These are phyloP conservation scores for Acanthis flammea DNA, from an alignment of 2,797 vertebrate species.

Conservation along the genomic window DNA sequence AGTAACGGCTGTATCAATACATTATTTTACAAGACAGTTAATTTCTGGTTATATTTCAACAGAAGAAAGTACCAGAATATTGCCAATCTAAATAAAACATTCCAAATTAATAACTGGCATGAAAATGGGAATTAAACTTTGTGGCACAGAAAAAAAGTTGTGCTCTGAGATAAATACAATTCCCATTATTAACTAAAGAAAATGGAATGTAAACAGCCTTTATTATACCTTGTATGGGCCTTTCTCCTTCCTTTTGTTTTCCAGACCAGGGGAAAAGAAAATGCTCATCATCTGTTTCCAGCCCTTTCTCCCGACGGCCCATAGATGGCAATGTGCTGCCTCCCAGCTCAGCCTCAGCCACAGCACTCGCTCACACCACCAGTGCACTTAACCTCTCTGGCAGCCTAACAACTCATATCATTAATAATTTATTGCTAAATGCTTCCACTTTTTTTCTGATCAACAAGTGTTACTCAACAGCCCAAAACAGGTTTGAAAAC, in stretches of 20 bases:
- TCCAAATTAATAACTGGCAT: background rate
- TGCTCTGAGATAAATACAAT: background rate
- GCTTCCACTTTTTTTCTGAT: background rate
- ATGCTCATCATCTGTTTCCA: background rate
- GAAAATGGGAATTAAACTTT: background rate
- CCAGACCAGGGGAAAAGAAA: background rate
- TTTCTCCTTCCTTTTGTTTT: background rate
- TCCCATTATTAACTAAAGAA: background rate
- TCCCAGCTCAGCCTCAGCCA: background rate
- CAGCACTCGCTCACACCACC: background rate
- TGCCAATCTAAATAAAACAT: background rate
- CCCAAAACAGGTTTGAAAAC: background rate
- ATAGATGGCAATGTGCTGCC: conserved; percentile 60
- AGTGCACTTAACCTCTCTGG: background rate
- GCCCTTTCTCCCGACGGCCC: background rate
- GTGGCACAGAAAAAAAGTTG: background rate
- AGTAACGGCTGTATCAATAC: background rate
- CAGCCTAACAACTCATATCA: background rate
- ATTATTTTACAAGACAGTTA: background rate
- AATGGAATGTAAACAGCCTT: background rate
- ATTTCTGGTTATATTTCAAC: background rate
- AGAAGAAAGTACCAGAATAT: background rate
- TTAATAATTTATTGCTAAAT: background rate
- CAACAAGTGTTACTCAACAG: background rate
- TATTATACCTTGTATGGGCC: background rate